These are phyloP conservation scores for Syngnathus typhle DNA, from an alignment of 2,113 vertebrate species.

Conservation along the genomic window DNA sequence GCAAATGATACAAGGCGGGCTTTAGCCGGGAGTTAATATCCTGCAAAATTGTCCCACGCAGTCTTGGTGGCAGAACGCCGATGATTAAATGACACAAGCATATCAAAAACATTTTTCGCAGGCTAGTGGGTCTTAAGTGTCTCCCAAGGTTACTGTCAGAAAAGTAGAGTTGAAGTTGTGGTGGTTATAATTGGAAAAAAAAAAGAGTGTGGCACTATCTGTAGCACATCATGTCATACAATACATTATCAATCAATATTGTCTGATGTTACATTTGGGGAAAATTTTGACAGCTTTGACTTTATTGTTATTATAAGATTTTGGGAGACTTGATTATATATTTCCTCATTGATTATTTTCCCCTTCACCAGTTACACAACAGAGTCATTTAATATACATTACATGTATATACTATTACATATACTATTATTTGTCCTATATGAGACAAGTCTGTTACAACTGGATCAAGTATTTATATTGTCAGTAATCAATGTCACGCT, in stretches of 20 bases:
- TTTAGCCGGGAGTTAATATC: constrained; percentile 81
- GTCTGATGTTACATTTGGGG: constrained; percentile 44
- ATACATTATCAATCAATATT: neutral
- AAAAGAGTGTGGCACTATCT: neutral
- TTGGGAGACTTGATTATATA: no score
- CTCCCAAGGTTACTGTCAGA: constrained; percentile 71
- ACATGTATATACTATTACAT: no score
- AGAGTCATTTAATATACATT: no score
- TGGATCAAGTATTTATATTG: neutral
- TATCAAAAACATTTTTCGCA: constrained; percentile 77
- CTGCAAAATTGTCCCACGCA: constrained; percentile 78
- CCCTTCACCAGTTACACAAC: no score
- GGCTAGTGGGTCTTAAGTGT: constrained; percentile 76
- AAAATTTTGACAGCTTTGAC: constrained; percentile 36
- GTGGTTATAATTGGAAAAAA: constrained; percentile 56
- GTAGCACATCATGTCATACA: neutral
- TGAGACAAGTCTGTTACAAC: neutral
- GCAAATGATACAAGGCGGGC: constrained; percentile 77
- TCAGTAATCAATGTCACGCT: neutral
- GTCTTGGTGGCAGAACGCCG: constrained; percentile 69
- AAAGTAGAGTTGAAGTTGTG: constrained; percentile 56
- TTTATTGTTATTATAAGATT: no score
- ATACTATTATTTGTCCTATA: neutral
- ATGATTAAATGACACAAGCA: constrained; percentile 78
- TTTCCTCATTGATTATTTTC: no score